phyloP scores from a whole-genome alignment of 2,888 invertebrate species.

The Linnaemya vulpina region DNA sequence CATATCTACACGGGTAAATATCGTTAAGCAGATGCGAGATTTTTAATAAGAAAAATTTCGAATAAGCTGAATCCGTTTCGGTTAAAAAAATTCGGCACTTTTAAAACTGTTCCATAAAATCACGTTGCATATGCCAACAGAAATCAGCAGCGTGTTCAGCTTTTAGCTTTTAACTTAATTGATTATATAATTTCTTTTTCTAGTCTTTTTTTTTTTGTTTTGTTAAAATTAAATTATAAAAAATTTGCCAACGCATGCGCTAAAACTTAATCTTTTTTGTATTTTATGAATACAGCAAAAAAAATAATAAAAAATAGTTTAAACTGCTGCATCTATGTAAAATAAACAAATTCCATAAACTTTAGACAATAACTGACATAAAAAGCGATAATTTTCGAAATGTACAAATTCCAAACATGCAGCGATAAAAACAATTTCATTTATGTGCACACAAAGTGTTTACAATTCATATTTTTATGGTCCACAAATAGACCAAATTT shows the following conservation, averaged over 20 bases:
- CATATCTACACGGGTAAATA: too few relatives aligned
- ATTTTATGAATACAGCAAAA: neutral
- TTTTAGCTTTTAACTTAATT: neutral
- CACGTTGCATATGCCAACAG: too few relatives aligned
- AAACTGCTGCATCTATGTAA: constrained; percentile 43
- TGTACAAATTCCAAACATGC: constrained; percentile 73
- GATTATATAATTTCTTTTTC: constrained; percentile 30
- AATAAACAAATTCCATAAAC: constrained; percentile 70
- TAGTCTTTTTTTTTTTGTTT: neutral
- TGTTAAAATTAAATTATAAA: constrained; percentile 19
- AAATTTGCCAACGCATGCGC: constrained; percentile 47
- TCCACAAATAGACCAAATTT: constrained; percentile 65
- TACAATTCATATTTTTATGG: constrained; percentile 71
- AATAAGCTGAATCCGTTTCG: too few relatives aligned
- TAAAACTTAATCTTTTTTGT: neutral
- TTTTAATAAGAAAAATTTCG: too few relatives aligned
- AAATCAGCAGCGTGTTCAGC: too few relatives aligned
- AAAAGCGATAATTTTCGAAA: constrained; percentile 72
- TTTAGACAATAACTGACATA: constrained; percentile 71
- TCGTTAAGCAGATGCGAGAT: too few relatives aligned
- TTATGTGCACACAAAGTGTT: constrained; percentile 70
- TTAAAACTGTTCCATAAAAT: too few relatives aligned
- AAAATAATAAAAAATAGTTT: constrained; percentile 11
- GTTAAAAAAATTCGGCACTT: too few relatives aligned
- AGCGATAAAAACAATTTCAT: constrained; percentile 73